These are phyloP conservation scores for Aphrophora alni DNA, from an alignment of 2,888 invertebrate species.

Conservation along the genomic window DNA sequence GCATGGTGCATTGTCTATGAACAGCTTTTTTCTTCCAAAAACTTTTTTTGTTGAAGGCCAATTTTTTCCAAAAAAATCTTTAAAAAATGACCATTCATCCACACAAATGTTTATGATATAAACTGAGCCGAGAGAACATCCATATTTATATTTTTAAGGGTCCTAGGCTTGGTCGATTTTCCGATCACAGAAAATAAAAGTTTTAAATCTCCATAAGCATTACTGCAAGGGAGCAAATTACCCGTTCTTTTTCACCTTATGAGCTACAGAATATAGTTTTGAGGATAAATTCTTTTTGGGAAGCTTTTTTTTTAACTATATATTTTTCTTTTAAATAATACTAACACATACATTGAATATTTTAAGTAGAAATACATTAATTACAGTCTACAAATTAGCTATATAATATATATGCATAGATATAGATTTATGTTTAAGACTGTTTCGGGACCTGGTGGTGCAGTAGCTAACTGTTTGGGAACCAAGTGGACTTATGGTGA, in stretches of 20 bases:
- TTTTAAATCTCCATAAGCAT: conserved; percentile 25
- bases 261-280: background rate
- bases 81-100: conserved; percentile 38
- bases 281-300: background rate
- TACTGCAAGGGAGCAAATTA: conserved; percentile 20
- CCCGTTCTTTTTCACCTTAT: background rate
- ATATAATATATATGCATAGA: no score
- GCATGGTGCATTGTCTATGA: conserved; percentile 41
- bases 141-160: conserved; percentile 30
- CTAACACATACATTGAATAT: no score
- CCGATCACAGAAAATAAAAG: conserved; percentile 34
- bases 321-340: no score
- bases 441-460: no score
- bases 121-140: conserved; percentile 24
- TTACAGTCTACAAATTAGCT: no score
- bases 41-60: conserved; percentile 34
- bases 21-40: conserved; percentile 40
- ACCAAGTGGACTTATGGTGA: no score
- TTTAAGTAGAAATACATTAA: no score
- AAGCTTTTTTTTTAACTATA: background rate
- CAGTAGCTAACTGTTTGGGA: no score
- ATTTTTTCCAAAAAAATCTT: conserved; percentile 38
- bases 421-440: no score
- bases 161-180: conserved; percentile 32
- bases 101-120: conserved; percentile 32